These are phyloP conservation scores for Napeogenes sylphis DNA, from an alignment of 2,888 invertebrate genomes.

Conservation along the genomic window DNA sequence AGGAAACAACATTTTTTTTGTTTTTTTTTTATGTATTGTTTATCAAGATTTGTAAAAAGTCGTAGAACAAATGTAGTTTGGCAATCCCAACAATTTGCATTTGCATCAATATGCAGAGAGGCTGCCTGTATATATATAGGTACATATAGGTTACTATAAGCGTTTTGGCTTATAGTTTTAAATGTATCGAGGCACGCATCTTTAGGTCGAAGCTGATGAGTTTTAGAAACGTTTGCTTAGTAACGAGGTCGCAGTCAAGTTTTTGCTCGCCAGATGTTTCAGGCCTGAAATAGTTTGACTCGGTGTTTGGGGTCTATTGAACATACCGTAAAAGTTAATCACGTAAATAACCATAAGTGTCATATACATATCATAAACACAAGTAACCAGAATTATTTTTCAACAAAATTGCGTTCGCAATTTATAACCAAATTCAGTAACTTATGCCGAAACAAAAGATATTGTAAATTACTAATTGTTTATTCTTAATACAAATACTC, in stretches of 20 bases:
- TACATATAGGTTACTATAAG: too few relatives aligned
- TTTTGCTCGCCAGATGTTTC: neutral
- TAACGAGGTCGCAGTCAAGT: neutral
- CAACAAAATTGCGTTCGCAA: neutral
- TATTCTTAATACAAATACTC: conserved; percentile 3
- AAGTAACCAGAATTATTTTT: too few relatives aligned
- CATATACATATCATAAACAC: too few relatives aligned
- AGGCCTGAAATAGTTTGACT: neutral
- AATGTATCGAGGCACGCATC: neutral
- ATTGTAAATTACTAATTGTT: conserved; percentile 2
- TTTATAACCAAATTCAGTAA: neutral
- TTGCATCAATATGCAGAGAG: too few relatives aligned
- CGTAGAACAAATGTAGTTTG: too few relatives aligned
- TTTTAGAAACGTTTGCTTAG: neutral
- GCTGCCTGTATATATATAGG: too few relatives aligned
- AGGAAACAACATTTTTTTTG: too few relatives aligned
- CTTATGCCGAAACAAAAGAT: neutral
- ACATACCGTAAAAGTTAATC: too few relatives aligned
- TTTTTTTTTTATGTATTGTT: too few relatives aligned
- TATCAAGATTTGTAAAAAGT: too few relatives aligned
- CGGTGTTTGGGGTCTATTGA: neutral
- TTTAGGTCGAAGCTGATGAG: neutral
- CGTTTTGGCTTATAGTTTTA: neutral
- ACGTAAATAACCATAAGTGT: too few relatives aligned
- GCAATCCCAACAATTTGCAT: too few relatives aligned